Evolutionary conservation across 2,113 vertebrate species (phyloP).

Genomic region (Microcebus tavaratra): DNA sequence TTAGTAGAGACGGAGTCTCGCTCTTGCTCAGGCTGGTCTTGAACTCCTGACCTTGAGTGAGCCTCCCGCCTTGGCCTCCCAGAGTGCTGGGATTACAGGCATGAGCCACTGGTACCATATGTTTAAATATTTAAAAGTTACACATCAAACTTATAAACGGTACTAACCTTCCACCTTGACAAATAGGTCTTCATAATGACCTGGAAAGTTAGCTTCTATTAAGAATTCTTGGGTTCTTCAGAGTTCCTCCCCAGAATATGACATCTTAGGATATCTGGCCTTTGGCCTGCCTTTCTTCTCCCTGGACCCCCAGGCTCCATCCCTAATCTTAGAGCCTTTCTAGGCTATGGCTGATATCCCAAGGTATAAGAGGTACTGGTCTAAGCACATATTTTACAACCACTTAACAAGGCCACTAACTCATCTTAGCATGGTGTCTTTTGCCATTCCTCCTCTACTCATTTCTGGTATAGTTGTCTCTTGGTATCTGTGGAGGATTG

Average conservation of each 20-base stretch:
- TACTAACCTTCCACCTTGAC: background rate
- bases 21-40: too few species aligned
- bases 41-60: too few species aligned
- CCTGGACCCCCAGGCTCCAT: background rate
- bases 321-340: background rate
- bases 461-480: background rate
- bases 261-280: background rate
- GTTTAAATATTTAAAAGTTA: constrained; percentile 17
- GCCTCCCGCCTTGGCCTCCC: too few species aligned
- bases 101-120: background rate
- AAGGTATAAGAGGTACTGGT: background rate
- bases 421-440: background rate
- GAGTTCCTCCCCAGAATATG: background rate
- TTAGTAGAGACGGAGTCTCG: too few species aligned
- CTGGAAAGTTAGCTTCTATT: background rate
- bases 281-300: background rate
- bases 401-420: background rate
- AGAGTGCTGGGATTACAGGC: too few species aligned
- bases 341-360: background rate
- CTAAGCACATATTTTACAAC: background rate
- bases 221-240: constrained; percentile 31
- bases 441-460: background rate
- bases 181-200: background rate
- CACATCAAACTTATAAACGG: background rate
- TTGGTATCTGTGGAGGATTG: background rate